phyloP scores from a whole-genome alignment of 2,113 vertebrate species.

The Phrynosoma platyrhinos region DNA sequence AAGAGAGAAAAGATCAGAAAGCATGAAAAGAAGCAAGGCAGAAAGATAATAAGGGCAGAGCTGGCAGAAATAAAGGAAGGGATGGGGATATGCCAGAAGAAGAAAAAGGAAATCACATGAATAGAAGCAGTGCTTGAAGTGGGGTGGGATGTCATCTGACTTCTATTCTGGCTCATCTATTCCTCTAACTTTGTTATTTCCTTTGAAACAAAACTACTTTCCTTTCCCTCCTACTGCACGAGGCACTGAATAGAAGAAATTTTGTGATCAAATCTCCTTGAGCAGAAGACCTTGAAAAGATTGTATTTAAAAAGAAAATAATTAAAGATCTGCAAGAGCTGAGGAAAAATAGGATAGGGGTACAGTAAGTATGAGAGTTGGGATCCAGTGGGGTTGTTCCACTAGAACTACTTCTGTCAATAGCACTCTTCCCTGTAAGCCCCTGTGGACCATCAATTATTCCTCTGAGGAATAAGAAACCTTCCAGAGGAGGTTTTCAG shows the following conservation, averaged over 20 bases:
- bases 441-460: background rate
- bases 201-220: background rate
- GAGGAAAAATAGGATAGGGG: background rate
- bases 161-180: background rate
- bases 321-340: background rate
- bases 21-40: background rate
- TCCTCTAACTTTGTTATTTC: background rate
- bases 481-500: background rate
- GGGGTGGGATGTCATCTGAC: background rate
- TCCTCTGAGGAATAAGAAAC: background rate
- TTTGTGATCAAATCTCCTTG: background rate
- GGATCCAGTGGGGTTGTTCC: background rate
- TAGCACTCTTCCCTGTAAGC: too few species aligned
- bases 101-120: background rate
- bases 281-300: too few species aligned
- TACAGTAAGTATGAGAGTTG: background rate
- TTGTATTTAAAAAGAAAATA: background rate
- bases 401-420: too few species aligned
- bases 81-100: background rate
- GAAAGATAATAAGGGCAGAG: background rate
- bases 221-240: background rate
- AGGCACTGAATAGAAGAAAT: background rate
- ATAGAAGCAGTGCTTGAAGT: background rate
- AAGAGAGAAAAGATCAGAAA: background rate
- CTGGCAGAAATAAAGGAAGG: background rate